Base-by-base conservation (phyloP, 2,888 invertebrate species). In the Mactromeris polynyma region DNA sequence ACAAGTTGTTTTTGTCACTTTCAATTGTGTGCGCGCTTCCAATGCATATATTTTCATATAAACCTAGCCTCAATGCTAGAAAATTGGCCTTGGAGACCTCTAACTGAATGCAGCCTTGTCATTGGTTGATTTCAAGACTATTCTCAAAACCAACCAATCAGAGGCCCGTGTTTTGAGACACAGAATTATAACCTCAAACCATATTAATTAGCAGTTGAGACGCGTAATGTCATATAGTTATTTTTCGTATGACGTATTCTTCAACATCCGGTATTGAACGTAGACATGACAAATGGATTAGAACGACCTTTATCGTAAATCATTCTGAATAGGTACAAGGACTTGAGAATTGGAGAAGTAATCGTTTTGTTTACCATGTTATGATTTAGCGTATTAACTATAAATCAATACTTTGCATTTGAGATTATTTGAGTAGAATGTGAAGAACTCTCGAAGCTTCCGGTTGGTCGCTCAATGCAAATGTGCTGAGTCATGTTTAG, bases 351-450 rank as follows among this genome's bases (percentile, higher is more conserved):
- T 64, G 21, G 73, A 80, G 86, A 86, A 31, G 33, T 73, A 87
- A 82, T 87, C 87, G 51, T 83, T 73, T 83, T 83, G 87, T 87
- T 87, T 83, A 80, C 87, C 73, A 87, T 64, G 80, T 80, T 64
- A 80, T 87, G 83, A 69, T 46, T 80, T 38, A 69, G 80, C 54
- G 31, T 87, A 73, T 36, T 80, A 36, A 46, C 58, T 4, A 46
- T 84, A 87, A 87, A 87, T 87, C 87, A 84, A 26, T 82, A 73
- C 73, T 58, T 31, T 38, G 38, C 26, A 38, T 77, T 36, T 21
- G 77, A 85, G 36, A 85, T 54, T 46, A 21, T 33, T 51, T 77
- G 51, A 69, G 80, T 79, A 80, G 33, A 42, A n/a, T 85, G 64
- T 85, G 54, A 79, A 80, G 42, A 31, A 42, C 58, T 64, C 85